These are phyloP conservation scores for Todiramphus saurophagus DNA, from an alignment of 2,113 vertebrate genomes.

Conservation along the genomic window DNA sequence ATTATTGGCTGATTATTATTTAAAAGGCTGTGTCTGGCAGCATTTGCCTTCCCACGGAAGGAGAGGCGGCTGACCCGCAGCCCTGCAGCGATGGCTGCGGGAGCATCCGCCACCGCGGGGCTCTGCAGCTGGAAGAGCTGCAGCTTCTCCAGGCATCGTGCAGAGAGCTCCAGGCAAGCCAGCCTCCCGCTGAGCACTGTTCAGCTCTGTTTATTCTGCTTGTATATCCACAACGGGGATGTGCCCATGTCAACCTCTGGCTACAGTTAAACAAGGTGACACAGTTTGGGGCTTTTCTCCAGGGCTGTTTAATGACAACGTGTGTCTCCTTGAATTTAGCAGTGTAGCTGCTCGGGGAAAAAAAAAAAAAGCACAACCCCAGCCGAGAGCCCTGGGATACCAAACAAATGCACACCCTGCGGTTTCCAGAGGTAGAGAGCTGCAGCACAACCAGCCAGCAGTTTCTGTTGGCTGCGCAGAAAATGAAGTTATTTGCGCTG, in stretches of 20 bases:
- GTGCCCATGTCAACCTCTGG: neutral
- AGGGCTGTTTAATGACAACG: neutral
- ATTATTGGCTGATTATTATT: neutral
- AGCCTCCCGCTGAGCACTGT: neutral
- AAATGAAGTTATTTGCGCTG: constrained; percentile 30
- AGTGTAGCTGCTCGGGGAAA: neutral
- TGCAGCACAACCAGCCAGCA: neutral
- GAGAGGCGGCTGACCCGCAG: neutral
- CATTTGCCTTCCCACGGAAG: neutral
- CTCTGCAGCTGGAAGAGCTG: neutral
- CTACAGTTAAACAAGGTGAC: constrained; percentile 11
- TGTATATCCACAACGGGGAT: neutral
- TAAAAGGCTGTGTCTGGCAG: neutral
- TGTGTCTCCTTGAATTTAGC: neutral
- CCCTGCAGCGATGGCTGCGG: neutral
- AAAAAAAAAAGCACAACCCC: neutral
- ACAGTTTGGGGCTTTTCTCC: neutral
- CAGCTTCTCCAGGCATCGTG: neutral
- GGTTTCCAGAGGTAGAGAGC: neutral
- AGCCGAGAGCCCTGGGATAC: neutral
- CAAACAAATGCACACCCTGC: neutral
- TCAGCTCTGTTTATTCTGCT: neutral
- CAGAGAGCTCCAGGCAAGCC: neutral
- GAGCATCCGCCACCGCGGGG: neutral
- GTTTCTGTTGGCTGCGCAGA: neutral